phyloP scores from a whole-genome alignment of 1,140 invertebrate genomes.

The Triops longicaudatus region DNA sequence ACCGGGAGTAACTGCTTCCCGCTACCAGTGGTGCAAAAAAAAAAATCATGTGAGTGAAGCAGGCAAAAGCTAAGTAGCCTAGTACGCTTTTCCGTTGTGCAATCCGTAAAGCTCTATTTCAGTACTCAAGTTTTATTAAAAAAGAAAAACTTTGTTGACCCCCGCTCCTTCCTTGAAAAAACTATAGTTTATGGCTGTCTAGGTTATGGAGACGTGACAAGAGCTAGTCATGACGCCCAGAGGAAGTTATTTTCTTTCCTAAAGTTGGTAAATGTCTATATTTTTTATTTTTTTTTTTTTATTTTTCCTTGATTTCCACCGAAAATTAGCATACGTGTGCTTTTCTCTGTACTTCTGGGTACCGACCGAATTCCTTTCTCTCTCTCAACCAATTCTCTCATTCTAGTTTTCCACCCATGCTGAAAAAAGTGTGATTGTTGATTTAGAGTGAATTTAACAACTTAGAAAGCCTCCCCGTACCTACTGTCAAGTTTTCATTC shows the following conservation, averaged over 20 bases:
- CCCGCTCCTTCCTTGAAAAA: background rate
- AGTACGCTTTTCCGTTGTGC: background rate
- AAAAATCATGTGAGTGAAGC: background rate
- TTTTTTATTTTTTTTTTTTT: background rate
- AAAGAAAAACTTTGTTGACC: background rate
- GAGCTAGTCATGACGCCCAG: background rate
- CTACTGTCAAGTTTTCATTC: background rate
- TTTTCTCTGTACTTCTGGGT: background rate
- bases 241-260: background rate
- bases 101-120: constrained; percentile 12
- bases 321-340: background rate
- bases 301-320: background rate
- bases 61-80: background rate
- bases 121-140: background rate
- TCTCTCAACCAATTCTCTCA: background rate
- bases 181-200: background rate
- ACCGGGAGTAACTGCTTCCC: background rate
- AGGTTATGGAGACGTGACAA: background rate
- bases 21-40: background rate
- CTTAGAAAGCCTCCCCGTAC: background rate
- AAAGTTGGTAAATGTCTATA: background rate
- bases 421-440: background rate
- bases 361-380: background rate
- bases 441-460: background rate
- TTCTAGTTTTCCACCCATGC: background rate